These are phyloP conservation scores for Lates calcarifer DNA, from an alignment of 2,113 vertebrate species.

Conservation along the genomic window DNA sequence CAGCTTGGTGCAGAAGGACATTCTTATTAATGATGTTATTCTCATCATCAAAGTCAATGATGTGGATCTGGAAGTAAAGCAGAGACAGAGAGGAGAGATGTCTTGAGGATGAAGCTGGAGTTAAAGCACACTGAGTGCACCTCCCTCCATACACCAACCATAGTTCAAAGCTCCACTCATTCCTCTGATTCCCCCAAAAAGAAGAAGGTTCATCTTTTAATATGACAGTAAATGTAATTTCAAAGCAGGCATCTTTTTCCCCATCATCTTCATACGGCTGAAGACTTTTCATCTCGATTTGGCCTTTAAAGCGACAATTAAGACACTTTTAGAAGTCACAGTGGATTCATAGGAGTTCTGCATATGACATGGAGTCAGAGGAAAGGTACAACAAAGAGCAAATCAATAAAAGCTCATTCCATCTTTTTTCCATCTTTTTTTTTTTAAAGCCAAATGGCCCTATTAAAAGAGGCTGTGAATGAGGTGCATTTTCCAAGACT, in stretches of 20 bases:
- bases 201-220: conserved; percentile 50
- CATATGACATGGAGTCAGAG: conserved; percentile 39
- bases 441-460: conserved; percentile 25
- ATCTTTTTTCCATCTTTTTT: neutral
- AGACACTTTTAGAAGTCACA: conserved; percentile 66
- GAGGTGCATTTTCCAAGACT: conserved; percentile 20
- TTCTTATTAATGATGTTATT: conserved; percentile 99
- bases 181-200: conserved; percentile 41
- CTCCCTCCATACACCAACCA: conserved; percentile 29
- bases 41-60: conserved; percentile 99
- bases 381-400: conserved; percentile 41
- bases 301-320: conserved; percentile 70
- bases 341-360: conserved; percentile 50
- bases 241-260: conserved; percentile 61
- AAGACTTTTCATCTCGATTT: conserved; percentile 67
- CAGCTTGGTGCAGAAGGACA: conserved; percentile 95
- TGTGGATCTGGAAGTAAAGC: conserved; percentile 92
- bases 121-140: conserved; percentile 37
- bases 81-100: conserved; percentile 55
- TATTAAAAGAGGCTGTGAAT: conserved; percentile 20
- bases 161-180: conserved; percentile 67
- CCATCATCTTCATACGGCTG: conserved; percentile 43
- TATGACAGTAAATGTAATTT: conserved; percentile 73
- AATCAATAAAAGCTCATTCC: conserved; percentile 49
- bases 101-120: conserved; percentile 51